A percentile compares a stretch with the other conserved stretches of the same genome.
These are phyloP conservation scores for Channallabes apus DNA, from an alignment of 2,797 vertebrate genomes.

Conservation along the genomic window DNA sequence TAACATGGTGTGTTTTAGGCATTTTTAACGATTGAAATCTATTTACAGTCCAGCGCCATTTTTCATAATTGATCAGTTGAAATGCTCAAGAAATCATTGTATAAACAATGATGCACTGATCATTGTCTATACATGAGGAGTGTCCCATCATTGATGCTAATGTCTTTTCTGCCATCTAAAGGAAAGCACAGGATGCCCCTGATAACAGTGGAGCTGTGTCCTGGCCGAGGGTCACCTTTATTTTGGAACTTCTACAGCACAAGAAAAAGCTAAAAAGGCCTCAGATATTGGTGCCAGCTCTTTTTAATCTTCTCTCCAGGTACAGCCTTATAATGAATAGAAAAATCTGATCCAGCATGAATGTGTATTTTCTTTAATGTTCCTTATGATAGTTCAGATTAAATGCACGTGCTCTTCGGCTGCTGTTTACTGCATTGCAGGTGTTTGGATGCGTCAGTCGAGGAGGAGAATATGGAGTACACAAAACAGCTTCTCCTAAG, in stretches of 20 bases:
- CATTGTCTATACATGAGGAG: too few species aligned
- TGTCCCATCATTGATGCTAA: background rate
- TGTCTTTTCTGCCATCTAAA: constrained; percentile 50
- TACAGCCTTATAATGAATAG: constrained; percentile 54
- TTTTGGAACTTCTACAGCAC: constrained; percentile 93
- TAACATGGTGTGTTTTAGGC: too few species aligned
- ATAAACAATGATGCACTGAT: too few species aligned
- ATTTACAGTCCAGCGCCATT: too few species aligned
- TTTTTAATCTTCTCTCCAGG: constrained; percentile 90
- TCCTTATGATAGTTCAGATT: background rate
- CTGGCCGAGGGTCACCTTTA: constrained; percentile 87
- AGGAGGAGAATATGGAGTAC: constrained; percentile 85
- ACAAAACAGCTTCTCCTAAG: constrained; percentile 91
- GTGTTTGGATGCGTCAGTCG: constrained; percentile 74
- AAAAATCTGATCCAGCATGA: background rate
- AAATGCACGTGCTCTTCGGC: background rate
- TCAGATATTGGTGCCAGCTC: constrained; percentile 80
- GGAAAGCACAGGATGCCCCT: constrained; percentile 72
- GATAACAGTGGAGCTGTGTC: constrained; percentile 67
- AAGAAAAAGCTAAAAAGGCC: constrained; percentile 91
- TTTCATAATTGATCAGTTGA: too few species aligned
- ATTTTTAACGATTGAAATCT: too few species aligned
- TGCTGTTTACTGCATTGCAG: constrained; percentile 61
- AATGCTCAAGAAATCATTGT: too few species aligned
- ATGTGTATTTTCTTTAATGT: background rate